These are phyloP conservation scores for Limnephilus rhombicus DNA, from an alignment of 2,888 invertebrate genomes.

Conservation along the genomic window DNA sequence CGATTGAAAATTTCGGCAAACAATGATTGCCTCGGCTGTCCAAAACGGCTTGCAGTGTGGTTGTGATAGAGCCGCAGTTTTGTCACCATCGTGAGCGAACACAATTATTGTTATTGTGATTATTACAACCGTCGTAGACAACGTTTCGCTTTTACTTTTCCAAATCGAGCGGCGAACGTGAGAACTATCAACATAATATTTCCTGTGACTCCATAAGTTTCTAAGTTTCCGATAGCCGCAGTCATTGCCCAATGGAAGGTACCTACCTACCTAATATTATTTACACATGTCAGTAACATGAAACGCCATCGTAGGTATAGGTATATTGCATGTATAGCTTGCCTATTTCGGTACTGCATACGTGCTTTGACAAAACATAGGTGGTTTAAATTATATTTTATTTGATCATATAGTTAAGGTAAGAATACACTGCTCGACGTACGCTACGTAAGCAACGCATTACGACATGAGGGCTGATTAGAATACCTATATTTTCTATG, in stretches of 20 bases:
- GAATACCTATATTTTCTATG: no score
- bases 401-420: no score
- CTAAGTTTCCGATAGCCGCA: background rate
- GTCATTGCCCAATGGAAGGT: background rate
- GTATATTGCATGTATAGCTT: background rate
- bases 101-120: constrained; percentile 10
- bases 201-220: constrained; percentile 1
- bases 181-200: constrained; percentile 7
- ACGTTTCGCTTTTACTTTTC: constrained; percentile 32
- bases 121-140: background rate
- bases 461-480: no score
- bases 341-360: background rate
- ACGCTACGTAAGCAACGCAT: no score
- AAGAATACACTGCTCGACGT: no score
- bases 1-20: background rate
- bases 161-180: constrained; percentile 27
- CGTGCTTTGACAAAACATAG: background rate
- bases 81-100: constrained; percentile 1
- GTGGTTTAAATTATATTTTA: background rate
- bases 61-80: background rate
- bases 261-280: background rate
- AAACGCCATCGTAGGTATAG: background rate
- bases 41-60: background rate
- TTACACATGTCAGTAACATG: background rate
- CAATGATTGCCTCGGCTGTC: background rate